Evolutionary conservation across 2,113 vertebrate genomes (phyloP).

Genomic region (western clawed frog (Xenopus tropicalis)): UCB_Xtro_10.0 CM004444.2:80075501-80076000

Average conservation of each 20-base stretch:
- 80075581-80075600: too few relatives aligned
- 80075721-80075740: slow-evolving; percentile 8
- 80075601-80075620: too few relatives aligned
- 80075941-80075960: slow-evolving; percentile 11
- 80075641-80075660: too few relatives aligned
- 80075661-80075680: neutral
- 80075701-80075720: slow-evolving; percentile 6
- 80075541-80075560: too few relatives aligned
- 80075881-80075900: slow-evolving; percentile 41
- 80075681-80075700: neutral
- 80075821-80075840: slow-evolving; percentile 16
- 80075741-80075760: slow-evolving; percentile 3
- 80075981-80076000: slow-evolving; percentile 33
- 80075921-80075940: slow-evolving; percentile 25
- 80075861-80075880: slow-evolving; percentile 23
- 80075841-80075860: slow-evolving; percentile 44
- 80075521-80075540: too few relatives aligned
- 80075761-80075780: neutral
- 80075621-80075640: too few relatives aligned
- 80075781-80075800: slow-evolving; percentile 35
- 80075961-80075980: slow-evolving; percentile 37
- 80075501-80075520: too few relatives aligned
- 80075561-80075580: too few relatives aligned
- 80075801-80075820: slow-evolving; percentile 12
- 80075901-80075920: slow-evolving; percentile 44